Evolutionary conservation across 2,888 invertebrate genomes (phyloP), one percentile per base, ranked within the genome.

Genomic region (Portevinia maculata): DNA sequence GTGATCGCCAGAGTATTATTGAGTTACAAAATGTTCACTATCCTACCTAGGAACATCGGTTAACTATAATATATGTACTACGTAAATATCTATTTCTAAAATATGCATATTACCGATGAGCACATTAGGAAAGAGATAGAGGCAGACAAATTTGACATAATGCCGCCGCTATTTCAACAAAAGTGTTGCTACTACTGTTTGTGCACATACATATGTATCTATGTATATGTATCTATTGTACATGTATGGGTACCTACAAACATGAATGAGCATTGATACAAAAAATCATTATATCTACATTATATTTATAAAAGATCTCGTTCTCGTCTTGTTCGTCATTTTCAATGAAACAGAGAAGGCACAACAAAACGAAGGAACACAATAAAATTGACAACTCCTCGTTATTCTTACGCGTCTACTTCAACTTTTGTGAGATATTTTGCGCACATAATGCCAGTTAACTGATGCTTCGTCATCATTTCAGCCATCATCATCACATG

Each of bases 401-500:
- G 76, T 84, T 83, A 78, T 74, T 78, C 67, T 83, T 74, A 83
- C 65, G 70, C 62, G 81, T 81, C 84, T 76, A 83, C 83, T 79
- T 84, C 62, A 83, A 79, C 52, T 71, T 78, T 67, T 84, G 64
- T 76, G 76, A 75, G 67, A 81, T 81, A 75, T 75, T 84, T 84
- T 75, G 75, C 79, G 70, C 73, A 57, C 84, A 84, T 78, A 84
- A 84, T 73, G 59, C 78, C 78, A 84, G 78, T 78, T 78, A 84
- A 84, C 83, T 39, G 78, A 78, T 84, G 84, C 84, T 84, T 78
- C 84, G 84, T 84, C 84, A 84, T 84, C 73, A 57, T 79, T 74
- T 84, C 73, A 64, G 46, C 52, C 73, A 84, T 79, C 84, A 79
- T 69, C 78, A 62, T 83, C 76, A 67, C 64, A 55, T 73, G 24